Evolutionary conservation across 1,140 invertebrate genomes (phyloP), one percentile per base, ranked within the genome.

Genomic region (Eumeta japonica): DNA sequence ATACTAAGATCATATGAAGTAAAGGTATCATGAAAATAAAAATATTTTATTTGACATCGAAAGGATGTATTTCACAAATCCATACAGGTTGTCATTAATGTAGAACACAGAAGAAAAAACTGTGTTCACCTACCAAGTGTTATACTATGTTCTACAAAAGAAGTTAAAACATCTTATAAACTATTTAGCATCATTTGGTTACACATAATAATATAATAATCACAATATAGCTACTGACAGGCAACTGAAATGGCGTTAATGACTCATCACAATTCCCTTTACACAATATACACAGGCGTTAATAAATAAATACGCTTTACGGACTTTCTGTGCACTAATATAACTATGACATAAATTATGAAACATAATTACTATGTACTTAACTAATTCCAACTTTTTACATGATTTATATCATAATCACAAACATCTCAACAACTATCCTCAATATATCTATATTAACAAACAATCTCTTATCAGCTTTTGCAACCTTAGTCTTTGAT

Each of bases 171-270:
- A 61, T 64, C 58, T 66, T 70, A 70, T 39, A 52, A 35, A 20
- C 56, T 71, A 62, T 64, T n/a, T 63, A 68, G 67, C 67, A 63
- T 70, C 62, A 73, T 73, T 73, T 73, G 68, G 68, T 73, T 73
- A 70, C 54, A n/a, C n/a, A 72, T 59, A 67, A 63, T 48, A 57
- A 62, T 58, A 52, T 47, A 54, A 62, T 58, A 58, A 61, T 55
- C 62, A 64, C 64, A 54, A 61, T n/a, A n/a, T n/a, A n/a, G n/a
- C n/a, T 65, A 68, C 50, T 60, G 52, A 55, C 50, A 59, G 52
- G 55, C 62, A n/a, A n/a, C n/a, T 72, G 63, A 66, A 72, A 67
- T 72, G 67, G 64, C 64, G 67, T 65, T 66, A 61, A 65, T 61
- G 63, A 57, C 53, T 65, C 59, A 72, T 72, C 64, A 72, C 62